Percentiles rank a stretch among this genome's conserved stretches.
These are phyloP conservation scores for Drosophila cognata DNA, from an alignment of 2,888 invertebrate genomes.

Conservation along the genomic window DNA sequence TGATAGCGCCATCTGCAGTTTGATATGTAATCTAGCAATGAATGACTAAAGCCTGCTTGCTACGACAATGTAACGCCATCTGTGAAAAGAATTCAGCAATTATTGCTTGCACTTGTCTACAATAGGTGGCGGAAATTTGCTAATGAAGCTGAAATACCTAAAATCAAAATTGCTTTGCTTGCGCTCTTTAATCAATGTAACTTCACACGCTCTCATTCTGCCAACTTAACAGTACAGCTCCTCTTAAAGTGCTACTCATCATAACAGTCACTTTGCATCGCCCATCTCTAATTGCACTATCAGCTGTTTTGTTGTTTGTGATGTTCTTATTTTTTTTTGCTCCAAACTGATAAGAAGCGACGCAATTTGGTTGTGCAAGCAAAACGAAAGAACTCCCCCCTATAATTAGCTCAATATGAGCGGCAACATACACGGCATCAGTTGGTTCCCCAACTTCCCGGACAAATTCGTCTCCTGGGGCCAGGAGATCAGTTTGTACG, in stretches of 20 bases:
- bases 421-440: conserved; percentile 90
- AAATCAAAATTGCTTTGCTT: neutral
- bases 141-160: neutral
- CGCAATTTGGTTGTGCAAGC: conserved; percentile 56
- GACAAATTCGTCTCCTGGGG: conserved; percentile 96
- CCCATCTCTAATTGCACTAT: conserved; percentile 39
- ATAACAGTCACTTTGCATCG: neutral
- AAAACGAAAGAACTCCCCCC: neutral
- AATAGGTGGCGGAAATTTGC: neutral
- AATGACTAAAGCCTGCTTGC: neutral
- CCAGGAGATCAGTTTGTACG: conserved; percentile 94
- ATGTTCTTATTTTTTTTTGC: conserved; percentile 24
- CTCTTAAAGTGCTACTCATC: neutral
- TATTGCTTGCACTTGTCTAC: neutral
- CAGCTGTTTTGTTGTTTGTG: conserved; percentile 51
- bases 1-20: conserved; percentile 26
- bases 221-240: neutral
- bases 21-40: accelerated
- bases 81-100: neutral
- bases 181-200: neutral
- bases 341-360: conserved; percentile 68
- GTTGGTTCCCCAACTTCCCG: conserved; percentile 93
- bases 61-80: neutral
- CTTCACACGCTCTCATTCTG: neutral
- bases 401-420: conserved; percentile 84